phyloP scores from a whole-genome alignment of 2,113 vertebrate species.

The Hiodon tergisus region DNA sequence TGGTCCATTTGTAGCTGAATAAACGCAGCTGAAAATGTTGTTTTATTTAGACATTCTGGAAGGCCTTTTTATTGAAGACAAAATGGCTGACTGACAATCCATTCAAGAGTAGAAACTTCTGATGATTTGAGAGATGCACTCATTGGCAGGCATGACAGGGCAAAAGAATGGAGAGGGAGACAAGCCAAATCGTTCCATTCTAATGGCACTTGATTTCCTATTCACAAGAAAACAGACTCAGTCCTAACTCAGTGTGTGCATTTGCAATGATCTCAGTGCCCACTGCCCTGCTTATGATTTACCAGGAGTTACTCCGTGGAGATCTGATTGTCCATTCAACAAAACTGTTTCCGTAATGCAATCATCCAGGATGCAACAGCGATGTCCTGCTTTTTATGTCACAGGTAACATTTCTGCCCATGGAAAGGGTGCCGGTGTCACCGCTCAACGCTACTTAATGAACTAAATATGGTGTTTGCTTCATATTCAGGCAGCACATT shows the following conservation, averaged over 20 bases:
- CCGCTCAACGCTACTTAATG: not conserved
- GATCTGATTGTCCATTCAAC: conserved; percentile 18
- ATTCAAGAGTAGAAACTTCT: conserved; percentile 13
- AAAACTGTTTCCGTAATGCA: not conserved
- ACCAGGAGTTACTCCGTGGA: not conserved
- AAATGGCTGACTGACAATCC: conserved; percentile 4
- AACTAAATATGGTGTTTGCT: not conserved
- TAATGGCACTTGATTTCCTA: conserved; percentile 18
- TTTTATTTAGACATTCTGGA: not conserved
- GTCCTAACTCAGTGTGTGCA: not conserved
- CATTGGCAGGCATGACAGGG: not conserved
- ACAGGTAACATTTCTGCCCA: conserved; percentile 4
- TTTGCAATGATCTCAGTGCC: not conserved
- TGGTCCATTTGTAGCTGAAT: conserved; percentile 1
- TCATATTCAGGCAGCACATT: not conserved
- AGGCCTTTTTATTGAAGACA: conserved; percentile 7
- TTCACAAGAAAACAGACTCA: conserved; percentile 5
- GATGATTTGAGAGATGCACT: not conserved
- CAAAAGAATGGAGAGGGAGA: conserved; percentile 2
- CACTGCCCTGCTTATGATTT: not conserved
- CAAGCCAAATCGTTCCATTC: conserved; percentile 10
- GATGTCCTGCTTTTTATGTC: not conserved
- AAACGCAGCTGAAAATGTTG: not conserved
- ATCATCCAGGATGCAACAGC: not conserved
- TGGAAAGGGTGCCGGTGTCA: not conserved